Evolutionary conservation across 2,888 invertebrate genomes (phyloP), one percentile per base, ranked within the genome.

Genomic region (Eristalis tenax): DNA sequence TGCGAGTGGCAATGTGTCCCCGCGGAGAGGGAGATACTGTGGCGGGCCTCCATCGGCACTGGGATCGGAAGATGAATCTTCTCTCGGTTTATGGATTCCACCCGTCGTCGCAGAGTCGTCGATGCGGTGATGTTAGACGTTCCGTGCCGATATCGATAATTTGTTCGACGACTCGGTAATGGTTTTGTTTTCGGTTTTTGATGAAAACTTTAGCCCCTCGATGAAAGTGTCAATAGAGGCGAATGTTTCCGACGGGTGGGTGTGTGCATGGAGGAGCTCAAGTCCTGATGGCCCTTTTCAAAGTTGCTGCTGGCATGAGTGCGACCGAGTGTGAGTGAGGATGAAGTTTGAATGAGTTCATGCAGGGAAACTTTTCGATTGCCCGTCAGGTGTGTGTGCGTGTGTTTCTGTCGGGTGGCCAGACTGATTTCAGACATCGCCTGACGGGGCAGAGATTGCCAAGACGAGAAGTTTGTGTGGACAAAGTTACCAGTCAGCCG

Each of bases 121-220:
- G 59, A 15, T 6, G 23, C 13, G 26, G 11, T 59, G 59, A 59
- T 59, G 23, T 59, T 57, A 23, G 22, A 22, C 23, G 22, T 40
- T 22, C 22, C 18, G 22, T 74, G 50, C 69, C 63, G 71, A 68
- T 73, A 77, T 73, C 28, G 85, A 85, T 82, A 77, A 85, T 85
- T 85, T 86, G 82, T 70, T 70, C 68, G 50, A 86, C 78, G 74
- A 78, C 64, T 78, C 74, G 59, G 65, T 82, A 73, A 86, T 82
- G 77, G 82, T 74, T 82, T 78, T 43, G 64, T 61, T 69, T 74
- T 73, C 43, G 23, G 23, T 59, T 65, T 75, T 79, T 73, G 66
- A 79, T 76, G 63, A 70, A 79, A 59, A 73, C 32, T 73, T 79
- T 61, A 50, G 50, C 50, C 50, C 40, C 56, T n/a, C 59, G 32